Evolutionary conservation across 2,113 vertebrate species (phyloP).

Genomic region (Aldabrachelys gigantea): DNA sequence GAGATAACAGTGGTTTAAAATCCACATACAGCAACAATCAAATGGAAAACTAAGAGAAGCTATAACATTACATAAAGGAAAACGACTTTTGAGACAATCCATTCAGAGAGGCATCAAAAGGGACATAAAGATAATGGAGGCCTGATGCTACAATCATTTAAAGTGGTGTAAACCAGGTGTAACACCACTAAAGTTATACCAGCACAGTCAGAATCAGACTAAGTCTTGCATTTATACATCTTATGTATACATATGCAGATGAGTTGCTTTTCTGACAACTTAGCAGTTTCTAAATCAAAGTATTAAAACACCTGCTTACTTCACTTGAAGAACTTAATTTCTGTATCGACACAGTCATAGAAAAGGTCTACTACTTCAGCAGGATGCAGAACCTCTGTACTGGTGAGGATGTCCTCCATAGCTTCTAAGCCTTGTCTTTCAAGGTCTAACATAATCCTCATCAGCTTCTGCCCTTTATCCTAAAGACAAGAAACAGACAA

Average conservation of each 20-base stretch:
- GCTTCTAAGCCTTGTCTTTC: slow-evolving; percentile 86
- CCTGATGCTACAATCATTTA: neutral
- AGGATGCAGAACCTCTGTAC: slow-evolving; percentile 76
- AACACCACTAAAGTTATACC: neutral
- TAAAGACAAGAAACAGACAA: slow-evolving; percentile 46
- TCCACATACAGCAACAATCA: slow-evolving; percentile 21
- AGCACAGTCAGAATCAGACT: neutral
- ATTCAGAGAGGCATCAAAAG: neutral
- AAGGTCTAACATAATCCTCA: slow-evolving; percentile 82
- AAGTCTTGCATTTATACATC: neutral
- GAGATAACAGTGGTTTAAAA: slow-evolving; percentile 67
- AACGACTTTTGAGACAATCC: slow-evolving; percentile 11
- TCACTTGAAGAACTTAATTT: slow-evolving; percentile 89
- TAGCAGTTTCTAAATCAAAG: slow-evolving; percentile 52
- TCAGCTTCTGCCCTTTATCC: slow-evolving; percentile 81
- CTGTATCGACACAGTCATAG: slow-evolving; percentile 88
- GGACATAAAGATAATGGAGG: neutral
- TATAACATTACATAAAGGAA: neutral
- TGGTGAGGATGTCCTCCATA: slow-evolving; percentile 83
- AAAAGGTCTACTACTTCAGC: slow-evolving; percentile 86
- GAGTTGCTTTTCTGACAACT: slow-evolving; percentile 42
- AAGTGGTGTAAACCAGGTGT: neutral
- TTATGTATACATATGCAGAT: slow-evolving; percentile 29
- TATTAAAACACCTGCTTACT: slow-evolving; percentile 62
- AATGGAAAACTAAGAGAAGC: neutral